Base-by-base conservation (phyloP, 2,113 vertebrate genomes). In the Marmota monax region DNA sequence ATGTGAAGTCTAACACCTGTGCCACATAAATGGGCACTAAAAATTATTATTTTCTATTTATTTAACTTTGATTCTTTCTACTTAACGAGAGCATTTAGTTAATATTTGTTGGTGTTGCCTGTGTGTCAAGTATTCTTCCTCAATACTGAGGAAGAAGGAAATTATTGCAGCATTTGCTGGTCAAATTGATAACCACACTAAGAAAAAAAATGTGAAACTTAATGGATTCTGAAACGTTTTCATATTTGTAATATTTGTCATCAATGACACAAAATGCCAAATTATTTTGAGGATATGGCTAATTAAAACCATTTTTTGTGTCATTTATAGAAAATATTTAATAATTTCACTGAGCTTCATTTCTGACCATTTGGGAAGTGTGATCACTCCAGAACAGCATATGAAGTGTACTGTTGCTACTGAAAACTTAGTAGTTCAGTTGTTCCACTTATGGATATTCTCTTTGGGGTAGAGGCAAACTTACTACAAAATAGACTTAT, bases 251-350 rank as follows among this genome's bases (percentile, higher is more conserved):
- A 45, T 78, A 86, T 94, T 74, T 93, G 2, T 39, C 37, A 67
- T 16, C 7, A n/a, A 18, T 29, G 16, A 70, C 5, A 65, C 20
- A 88, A 88, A 63, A 90, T 48, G 53, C 8, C 22, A 87, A 86
- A 53, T 11, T 32, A 73, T 88, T 67, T 4, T 73, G 34, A 14
- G 2, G 16, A 22, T 80, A 2, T n/a, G 4, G 63, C 69, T 77
- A 48, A 72, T 51, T 14, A 77, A 93, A 84, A 77, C 5, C 34
- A 74, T 74, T 74, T 73, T 32, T 90, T 22, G 58, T 82, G 45
- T 58, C 22, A 58, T 85, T 94, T 82, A 92, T 79, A 67, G 70
- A 85, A 61, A 88, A 85, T 56, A 72, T 69, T 78, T 92, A 84
- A 76, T 76, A 87, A 65, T 1, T 39, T 88, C 32, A 65, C 29